Base-by-base conservation (phyloP, 2,113 vertebrate genomes). In the Dunckerocampus dactyliophorus region DNA sequence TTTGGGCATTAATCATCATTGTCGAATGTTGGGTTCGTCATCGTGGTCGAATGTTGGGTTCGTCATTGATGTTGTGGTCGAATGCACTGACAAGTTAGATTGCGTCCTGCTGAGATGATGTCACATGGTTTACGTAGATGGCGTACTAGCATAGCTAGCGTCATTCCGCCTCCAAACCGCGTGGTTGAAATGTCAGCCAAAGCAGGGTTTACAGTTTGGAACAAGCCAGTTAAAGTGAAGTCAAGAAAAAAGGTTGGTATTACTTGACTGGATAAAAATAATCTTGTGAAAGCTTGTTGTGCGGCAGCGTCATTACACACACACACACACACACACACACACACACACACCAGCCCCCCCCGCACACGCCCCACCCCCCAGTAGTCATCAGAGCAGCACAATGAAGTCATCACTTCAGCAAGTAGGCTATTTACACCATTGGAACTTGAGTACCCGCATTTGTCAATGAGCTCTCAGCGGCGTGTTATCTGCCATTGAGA, bases 401-500 rank as follows among this genome's bases (percentile, higher is more conserved):
- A 34, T 34, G 31, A 34, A 34, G 31, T 5, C 24, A 50, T 28
- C 43, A 20, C 58, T n/a, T 8, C 19, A 53, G 21, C 1, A 28
- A 62, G 20, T 2, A 49, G 8, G 34, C 62, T 45, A 31, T 55
- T 19, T 45, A 2, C 28, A 22, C 14, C 42, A 11, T 13, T 66
- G 49, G 22, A 19, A 60, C 20, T 59, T 3, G 39, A 50, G 31
- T 16, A 7, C 9, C 37, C 47, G 10, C 0, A 3, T 50, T 64
- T 68, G 37, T 63, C 61, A 61, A 21, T 63, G 50, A 48, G 52
- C 24, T 58, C 43, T 46, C n/a, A 9, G 50, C 15, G 59, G 14
- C 54, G 39, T 46, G 16, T 54, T 49, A 66, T 52, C 59, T 55
- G 56, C 47, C 59, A 60, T 8, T 47, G 57, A 60, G 49, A 28